Evolutionary conservation across 1,140 invertebrate genomes (phyloP), one percentile per base, ranked within the genome.

Genomic region (Brachionus paranguensis): DNA sequence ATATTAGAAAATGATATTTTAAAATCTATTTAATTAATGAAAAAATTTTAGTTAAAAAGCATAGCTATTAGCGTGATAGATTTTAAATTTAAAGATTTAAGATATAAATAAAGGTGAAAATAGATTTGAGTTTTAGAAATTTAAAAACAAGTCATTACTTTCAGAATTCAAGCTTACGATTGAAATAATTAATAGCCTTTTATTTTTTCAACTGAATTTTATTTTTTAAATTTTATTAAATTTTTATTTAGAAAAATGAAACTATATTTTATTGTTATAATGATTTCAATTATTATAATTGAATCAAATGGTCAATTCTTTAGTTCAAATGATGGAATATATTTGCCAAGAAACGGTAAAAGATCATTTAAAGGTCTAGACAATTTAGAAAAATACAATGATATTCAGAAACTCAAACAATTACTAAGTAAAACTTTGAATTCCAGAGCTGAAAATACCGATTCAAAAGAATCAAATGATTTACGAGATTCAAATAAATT

Each of bases 321-420:
- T 79, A 79, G 78, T 64, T 79, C 78, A 14, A 24, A 64, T 79
- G 78, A 79, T 64, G 78, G 78, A 24, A 60, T 79, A 33, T 37
- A 79, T 53, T 79, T 79, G 78, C 78, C 78, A 29, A 47, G 78
- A 37, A 79, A 79, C 24, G 78, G 78, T n/a, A 79, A 79, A 43
- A 12, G 78, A 64, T 79, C 78, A 74, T 74, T 20, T 11, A 33
- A 47, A 43, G 20, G 11, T 10, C 17, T 11, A 8, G 45, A 74
- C 1, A 74, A 74, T 20, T 1, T 17, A 37, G 37, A 33, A 37
- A 70, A 70, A 33, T 14, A 0, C 11, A 0, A 70, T 11, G 65
- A 70, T 24, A 60, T 60, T 60, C 53, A 8, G 5, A 60, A 60
- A 10, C 53, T 60, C 17, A 60, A 20, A 60, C 8, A 60, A 20